A percentile compares a stretch with the other conserved stretches of the same genome.
Evolutionary conservation across 2,888 invertebrate genomes (phyloP).

Genomic region (Epinotia brunnichana): DNA sequence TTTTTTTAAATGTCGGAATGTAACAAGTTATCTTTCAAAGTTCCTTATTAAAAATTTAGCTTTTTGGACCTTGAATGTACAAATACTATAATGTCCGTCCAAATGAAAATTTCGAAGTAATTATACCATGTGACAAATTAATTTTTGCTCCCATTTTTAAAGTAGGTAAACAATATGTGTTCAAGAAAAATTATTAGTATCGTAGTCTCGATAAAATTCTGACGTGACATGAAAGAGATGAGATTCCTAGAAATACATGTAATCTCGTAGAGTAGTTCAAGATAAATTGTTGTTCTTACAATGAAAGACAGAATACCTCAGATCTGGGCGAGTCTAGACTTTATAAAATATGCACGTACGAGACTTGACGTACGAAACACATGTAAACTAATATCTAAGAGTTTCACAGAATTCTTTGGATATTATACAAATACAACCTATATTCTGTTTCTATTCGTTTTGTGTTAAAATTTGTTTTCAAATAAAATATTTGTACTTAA

Average conservation of each 20-base stretch:
- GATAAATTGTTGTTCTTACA: constrained; percentile 24
- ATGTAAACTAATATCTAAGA: constrained; percentile 8
- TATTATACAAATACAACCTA: neutral
- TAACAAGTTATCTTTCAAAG: neutral
- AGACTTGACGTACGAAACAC: constrained; percentile 20
- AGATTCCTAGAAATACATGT: neutral
- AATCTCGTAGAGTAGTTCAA: constrained; percentile 22
- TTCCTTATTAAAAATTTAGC: neutral
- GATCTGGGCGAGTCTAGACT: constrained; percentile 17
- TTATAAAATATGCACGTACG: constrained; percentile 24
- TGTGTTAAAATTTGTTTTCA: neutral
- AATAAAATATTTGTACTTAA: neutral
- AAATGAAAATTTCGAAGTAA: no score
- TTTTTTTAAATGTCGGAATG: neutral
- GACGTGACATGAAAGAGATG: neutral
- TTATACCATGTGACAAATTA: no score
- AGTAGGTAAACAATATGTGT: no score
- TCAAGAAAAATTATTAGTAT: neutral
- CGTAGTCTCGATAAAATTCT: neutral
- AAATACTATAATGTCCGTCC: no score
- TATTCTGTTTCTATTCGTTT: neutral
- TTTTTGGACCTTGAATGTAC: neutral
- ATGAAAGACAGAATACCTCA: constrained; percentile 14
- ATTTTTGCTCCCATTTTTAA: no score
- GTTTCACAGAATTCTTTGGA: neutral